phyloP scores from a whole-genome alignment of 2,113 vertebrate species.

The Serinus canaria region DNA sequence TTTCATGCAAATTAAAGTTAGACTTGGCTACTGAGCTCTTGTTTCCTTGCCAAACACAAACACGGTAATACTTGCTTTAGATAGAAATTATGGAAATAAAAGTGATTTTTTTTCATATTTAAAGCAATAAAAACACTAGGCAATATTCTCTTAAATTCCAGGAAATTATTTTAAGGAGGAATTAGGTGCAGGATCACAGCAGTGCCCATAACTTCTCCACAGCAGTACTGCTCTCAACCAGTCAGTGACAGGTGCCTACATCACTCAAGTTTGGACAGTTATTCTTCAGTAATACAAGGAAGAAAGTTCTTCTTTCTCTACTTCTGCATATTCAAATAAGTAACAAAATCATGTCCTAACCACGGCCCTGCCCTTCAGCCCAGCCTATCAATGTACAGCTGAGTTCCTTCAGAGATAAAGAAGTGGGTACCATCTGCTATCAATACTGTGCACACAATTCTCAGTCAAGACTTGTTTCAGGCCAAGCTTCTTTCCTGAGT shows the following conservation, averaged over 20 bases:
- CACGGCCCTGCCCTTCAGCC: not conserved
- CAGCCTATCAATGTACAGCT: not conserved
- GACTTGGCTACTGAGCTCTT: not conserved
- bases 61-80: not conserved
- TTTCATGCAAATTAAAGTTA: not conserved
- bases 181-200: not conserved
- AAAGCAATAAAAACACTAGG: not conserved
- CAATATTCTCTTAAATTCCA: not conserved
- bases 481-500: slow-evolving; percentile 67
- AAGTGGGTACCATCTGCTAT: slow-evolving; percentile 62
- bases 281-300: not conserved
- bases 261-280: not conserved
- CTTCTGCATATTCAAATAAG: not conserved
- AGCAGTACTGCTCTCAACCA: not conserved
- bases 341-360: not conserved
- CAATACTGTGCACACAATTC: slow-evolving; percentile 44
- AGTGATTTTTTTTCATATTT: not conserved
- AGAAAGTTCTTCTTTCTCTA: not conserved
- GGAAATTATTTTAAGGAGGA: not conserved
- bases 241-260: not conserved
- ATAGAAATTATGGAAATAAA: not conserved
- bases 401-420: not conserved
- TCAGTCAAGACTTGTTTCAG: slow-evolving; percentile 58
- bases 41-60: not conserved
- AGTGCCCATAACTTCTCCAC: not conserved